These are phyloP conservation scores for Helobdella robusta DNA, from an alignment of 2,888 invertebrate species.

Conservation along the genomic window DNA sequence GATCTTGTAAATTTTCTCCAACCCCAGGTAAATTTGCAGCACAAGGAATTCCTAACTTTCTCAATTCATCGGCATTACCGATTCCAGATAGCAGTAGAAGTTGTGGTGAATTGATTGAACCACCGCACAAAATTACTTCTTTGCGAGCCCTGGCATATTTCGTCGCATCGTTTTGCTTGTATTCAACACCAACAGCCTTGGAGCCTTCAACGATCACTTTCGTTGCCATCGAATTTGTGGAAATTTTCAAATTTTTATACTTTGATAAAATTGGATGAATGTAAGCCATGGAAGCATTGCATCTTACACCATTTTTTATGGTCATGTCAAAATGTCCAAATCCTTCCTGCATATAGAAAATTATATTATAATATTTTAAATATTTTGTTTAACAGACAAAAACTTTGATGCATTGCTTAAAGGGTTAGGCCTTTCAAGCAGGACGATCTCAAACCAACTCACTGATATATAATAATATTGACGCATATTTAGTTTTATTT, in stretches of 20 bases:
- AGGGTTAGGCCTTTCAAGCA: too few species aligned
- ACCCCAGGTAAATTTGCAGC: slow-evolving; percentile 60
- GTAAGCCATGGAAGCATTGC: slow-evolving; percentile 63
- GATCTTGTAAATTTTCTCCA: slow-evolving; percentile 68
- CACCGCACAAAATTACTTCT: slow-evolving; percentile 74
- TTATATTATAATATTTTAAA: too few species aligned
- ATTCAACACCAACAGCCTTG: slow-evolving; percentile 51
- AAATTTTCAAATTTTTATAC: slow-evolving; percentile 58
- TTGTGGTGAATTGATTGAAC: slow-evolving; percentile 86
- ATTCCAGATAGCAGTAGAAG: slow-evolving; percentile 84
- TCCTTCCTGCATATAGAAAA: slow-evolving; percentile 49
- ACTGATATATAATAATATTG: too few species aligned
- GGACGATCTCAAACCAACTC: too few species aligned
- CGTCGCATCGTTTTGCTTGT: slow-evolving; percentile 38
- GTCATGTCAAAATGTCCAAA: slow-evolving; percentile 53
- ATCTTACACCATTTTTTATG: slow-evolving; percentile 57
- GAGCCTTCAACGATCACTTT: slow-evolving; percentile 47
- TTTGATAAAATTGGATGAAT: slow-evolving; percentile 57
- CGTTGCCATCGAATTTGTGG: slow-evolving; percentile 58
- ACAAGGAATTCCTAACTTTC: slow-evolving; percentile 54
- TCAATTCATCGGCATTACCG: slow-evolving; percentile 55
- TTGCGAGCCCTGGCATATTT: slow-evolving; percentile 56
- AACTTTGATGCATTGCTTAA: too few species aligned
- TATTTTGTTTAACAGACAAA: too few species aligned
- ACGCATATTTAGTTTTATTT: too few species aligned